Base-by-base conservation (phyloP, 2,113 vertebrate species). In the Geothlypis trichas region DNA sequence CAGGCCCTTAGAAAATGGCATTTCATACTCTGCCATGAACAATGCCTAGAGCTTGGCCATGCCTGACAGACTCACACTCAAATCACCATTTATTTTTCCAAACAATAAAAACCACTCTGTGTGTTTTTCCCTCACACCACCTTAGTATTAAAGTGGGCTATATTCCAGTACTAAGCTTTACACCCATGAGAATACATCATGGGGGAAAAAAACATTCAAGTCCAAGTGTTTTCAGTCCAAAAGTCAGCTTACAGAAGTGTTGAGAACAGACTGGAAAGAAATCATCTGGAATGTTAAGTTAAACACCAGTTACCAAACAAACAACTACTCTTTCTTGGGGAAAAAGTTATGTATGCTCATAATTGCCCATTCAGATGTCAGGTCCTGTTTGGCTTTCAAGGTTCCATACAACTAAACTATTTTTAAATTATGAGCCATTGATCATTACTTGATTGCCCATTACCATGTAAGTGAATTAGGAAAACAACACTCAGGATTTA, bases 401-500 rank as follows among this genome's bases (percentile, higher is more conserved):
- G 23, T 84, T 62, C 55, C 39, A 63, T 26, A 58, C 24, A 74
- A 20, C 59, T 8, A 85, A 93, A 14, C 11, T 44, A 69, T 66
- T 86, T 94, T 90, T 35, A 77, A 89, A 72, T 67, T 81, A 58
- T 15, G 52, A 92, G 42, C 51, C n/a, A 84, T 31, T 69, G 39
- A 94, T 94, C 67, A 71, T 76, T 81, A 66, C 37, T 88, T 82
- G 57, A 95, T 78, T 93, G 74, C 54, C 44, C 22, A 86, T 95
- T 95, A 82, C n/a, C 11, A 51, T 47, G 17, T 82, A 96, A 96
- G 58, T 68, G 62, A 95, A 84, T 92, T 81, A 91, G 75, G 47
- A 92, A 88, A 95, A 91, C 54, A 95, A 65, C 55, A 75, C 37
- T 89, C 54, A 90, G 23, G 35, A 62, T 96, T 96, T 95, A 88